phyloP scores from a whole-genome alignment of 2,888 invertebrate genomes.

The Dorcus hopei region DNA sequence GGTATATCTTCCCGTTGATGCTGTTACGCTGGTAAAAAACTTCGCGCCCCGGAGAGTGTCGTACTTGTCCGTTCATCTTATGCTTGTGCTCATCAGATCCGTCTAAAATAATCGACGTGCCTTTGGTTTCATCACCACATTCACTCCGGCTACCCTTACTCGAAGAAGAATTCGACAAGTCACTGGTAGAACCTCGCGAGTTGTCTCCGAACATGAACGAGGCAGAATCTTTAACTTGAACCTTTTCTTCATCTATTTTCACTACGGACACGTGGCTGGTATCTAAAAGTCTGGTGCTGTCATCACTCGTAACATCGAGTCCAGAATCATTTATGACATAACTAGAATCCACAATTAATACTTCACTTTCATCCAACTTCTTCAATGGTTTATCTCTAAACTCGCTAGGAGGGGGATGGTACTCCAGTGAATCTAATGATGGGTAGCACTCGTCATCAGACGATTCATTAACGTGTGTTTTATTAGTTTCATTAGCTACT shows the following conservation, averaged over 20 bases:
- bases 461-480: constrained; percentile 64
- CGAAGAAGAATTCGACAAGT: constrained; percentile 45
- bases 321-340: constrained; percentile 66
- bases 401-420: constrained; percentile 45
- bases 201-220: constrained; percentile 36
- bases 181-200: constrained; percentile 45
- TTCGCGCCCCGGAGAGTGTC: constrained; percentile 39
- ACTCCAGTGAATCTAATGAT: constrained; percentile 72
- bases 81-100: constrained; percentile 43
- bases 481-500: constrained; percentile 73
- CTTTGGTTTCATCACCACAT: constrained; percentile 46
- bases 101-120: constrained; percentile 52
- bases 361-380: constrained; percentile 82
- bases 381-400: constrained; percentile 52
- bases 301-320: constrained; percentile 54
- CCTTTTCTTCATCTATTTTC: constrained; percentile 77
- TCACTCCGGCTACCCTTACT: constrained; percentile 36
- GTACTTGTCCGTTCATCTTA: constrained; percentile 53
- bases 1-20: constrained; percentile 53
- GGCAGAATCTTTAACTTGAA: constrained; percentile 70
- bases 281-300: constrained; percentile 57
- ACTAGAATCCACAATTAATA: constrained; percentile 71
- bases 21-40: constrained; percentile 41
- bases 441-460: constrained; percentile 58
- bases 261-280: constrained; percentile 91